Evolutionary conservation across 2,113 vertebrate genomes (phyloP).

Genomic region (Gadus chalcogrammus): DNA sequence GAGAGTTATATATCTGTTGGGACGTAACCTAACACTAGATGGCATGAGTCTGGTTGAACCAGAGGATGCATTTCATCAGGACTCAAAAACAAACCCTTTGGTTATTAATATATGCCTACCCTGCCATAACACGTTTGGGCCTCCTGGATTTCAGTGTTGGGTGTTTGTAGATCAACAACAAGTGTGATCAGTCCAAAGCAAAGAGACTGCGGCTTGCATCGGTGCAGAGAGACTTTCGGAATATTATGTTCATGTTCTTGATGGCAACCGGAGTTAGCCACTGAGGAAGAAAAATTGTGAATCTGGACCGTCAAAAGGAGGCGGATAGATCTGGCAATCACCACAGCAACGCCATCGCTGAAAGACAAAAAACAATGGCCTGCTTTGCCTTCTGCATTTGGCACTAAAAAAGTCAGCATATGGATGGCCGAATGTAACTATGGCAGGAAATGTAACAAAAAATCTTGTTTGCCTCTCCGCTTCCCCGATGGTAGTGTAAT

Average conservation of each 20-base stretch:
- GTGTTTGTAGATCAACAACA: conserved; percentile 43
- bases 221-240: conserved; percentile 24
- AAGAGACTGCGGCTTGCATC: conserved; percentile 35
- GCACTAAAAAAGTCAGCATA: conserved; percentile 71
- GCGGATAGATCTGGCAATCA: conserved; percentile 65
- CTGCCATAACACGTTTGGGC: no score
- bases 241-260: conserved; percentile 19
- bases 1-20: no score
- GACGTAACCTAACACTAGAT: no score
- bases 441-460: conserved; percentile 43
- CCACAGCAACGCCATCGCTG: conserved; percentile 57
- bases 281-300: conserved; percentile 42
- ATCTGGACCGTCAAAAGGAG: conserved; percentile 61
- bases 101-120: no score
- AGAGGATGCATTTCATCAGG: no score
- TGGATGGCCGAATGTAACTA: conserved; percentile 65
- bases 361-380: conserved; percentile 56
- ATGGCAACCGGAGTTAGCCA: conserved; percentile 35
- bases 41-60: no score
- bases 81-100: no score
- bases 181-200: conserved; percentile 28
- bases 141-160: neutral
- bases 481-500: conserved; percentile 69
- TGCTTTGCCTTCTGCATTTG: conserved; percentile 58
- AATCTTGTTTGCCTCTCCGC: conserved; percentile 51